phyloP scores from a whole-genome alignment of 2,888 invertebrate species.

The Sclerodermus sp. region DNA sequence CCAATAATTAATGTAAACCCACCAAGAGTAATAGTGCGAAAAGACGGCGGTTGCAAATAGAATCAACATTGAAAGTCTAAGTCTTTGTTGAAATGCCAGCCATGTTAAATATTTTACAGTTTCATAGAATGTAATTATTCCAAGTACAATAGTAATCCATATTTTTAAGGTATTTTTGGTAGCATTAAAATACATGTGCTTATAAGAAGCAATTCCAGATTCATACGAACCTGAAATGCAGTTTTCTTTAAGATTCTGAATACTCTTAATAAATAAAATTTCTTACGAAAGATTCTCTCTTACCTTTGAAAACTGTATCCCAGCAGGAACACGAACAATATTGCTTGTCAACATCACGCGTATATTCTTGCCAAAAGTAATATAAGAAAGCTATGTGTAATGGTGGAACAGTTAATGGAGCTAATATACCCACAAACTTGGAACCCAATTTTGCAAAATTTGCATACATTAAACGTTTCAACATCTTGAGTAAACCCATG shows the following conservation, averaged over 20 bases:
- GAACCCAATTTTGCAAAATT: slow-evolving; percentile 46
- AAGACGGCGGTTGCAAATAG: slow-evolving; percentile 67
- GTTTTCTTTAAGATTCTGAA: slow-evolving; percentile 8
- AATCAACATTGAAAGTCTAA: slow-evolving; percentile 66
- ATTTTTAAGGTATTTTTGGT: slow-evolving; percentile 69
- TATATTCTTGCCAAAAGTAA: slow-evolving; percentile 71
- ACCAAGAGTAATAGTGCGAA: slow-evolving; percentile 72
- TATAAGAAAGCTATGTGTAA: slow-evolving; percentile 66
- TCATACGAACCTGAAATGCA: slow-evolving; percentile 67
- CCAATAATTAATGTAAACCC: slow-evolving; percentile 72
- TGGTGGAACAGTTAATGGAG: slow-evolving; percentile 61
- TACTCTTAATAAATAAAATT: not conserved
- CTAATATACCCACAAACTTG: slow-evolving; percentile 47
- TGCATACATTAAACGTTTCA: slow-evolving; percentile 41
- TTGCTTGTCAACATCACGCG: slow-evolving; percentile 66
- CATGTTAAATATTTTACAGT: slow-evolving; percentile 63
- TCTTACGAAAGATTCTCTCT: slow-evolving; percentile 18
- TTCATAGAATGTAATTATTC: slow-evolving; percentile 66
- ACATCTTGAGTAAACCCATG: slow-evolving; percentile 35
- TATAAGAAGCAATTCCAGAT: slow-evolving; percentile 69
- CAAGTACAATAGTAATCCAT: slow-evolving; percentile 65
- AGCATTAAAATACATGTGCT: slow-evolving; percentile 73
- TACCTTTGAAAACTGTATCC: slow-evolving; percentile 78
- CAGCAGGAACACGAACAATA: slow-evolving; percentile 74
- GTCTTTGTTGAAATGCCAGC: slow-evolving; percentile 60